phyloP scores from a whole-genome alignment of 2,797 vertebrate species.

The Staurois parvus region DNA sequence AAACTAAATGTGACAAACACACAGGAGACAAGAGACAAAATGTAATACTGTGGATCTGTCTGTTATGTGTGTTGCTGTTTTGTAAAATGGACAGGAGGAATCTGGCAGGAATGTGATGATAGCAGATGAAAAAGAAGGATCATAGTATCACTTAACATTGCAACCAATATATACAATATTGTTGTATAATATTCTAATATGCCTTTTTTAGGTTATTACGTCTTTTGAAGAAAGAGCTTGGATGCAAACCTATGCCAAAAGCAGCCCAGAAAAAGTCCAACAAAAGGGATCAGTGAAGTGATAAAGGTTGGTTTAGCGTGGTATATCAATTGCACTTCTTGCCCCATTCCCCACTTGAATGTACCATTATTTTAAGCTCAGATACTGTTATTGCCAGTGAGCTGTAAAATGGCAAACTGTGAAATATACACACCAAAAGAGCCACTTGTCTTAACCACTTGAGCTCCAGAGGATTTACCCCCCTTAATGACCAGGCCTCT shows the following conservation, averaged over 20 bases:
- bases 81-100: constrained; percentile 45
- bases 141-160: constrained; percentile 24
- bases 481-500: too few relatives aligned
- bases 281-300: background rate
- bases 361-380: background rate
- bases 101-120: constrained; percentile 16
- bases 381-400: too few relatives aligned
- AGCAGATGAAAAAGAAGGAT: constrained; percentile 41
- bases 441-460: too few relatives aligned
- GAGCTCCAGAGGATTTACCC: too few relatives aligned
- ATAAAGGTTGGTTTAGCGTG: background rate
- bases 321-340: too few relatives aligned
- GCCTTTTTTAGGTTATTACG: constrained; percentile 25
- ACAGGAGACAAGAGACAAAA: constrained; percentile 27
- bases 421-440: too few relatives aligned
- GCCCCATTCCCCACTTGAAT: too few relatives aligned
- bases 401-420: too few relatives aligned
- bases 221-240: background rate
- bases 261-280: background rate
- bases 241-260: background rate
- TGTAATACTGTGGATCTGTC: constrained; percentile 35
- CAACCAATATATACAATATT: background rate
- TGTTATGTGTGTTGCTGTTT: constrained; percentile 37
- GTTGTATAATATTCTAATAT: constrained; percentile 23
- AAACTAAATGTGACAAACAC: constrained; percentile 60